Evolutionary conservation across 37 sponge, comb jelly and placozoan species (phyloP).

Genomic region (Tethya wilhelma): DNA sequence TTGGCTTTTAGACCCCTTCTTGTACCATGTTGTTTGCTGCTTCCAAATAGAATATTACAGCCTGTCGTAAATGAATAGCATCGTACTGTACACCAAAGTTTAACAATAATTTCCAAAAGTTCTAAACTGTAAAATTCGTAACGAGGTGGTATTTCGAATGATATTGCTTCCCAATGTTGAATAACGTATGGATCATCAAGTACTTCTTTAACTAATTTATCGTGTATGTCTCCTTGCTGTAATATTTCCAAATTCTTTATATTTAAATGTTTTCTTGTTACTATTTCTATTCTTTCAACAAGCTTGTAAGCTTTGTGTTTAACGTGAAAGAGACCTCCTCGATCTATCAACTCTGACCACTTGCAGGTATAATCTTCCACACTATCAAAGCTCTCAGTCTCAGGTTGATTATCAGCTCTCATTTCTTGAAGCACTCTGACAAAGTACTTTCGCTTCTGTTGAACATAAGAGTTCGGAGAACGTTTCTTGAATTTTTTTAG

Average conservation of each 20-base stretch:
- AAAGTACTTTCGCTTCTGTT: slow-evolving; percentile 2
- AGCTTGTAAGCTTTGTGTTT: neutral
- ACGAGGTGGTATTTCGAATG: neutral
- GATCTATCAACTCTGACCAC: slow-evolving; percentile 18
- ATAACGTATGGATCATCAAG: neutral
- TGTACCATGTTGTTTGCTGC: too few relatives aligned
- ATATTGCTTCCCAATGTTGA: neutral
- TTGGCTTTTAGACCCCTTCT: too few relatives aligned
- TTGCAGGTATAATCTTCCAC: slow-evolving; percentile 1
- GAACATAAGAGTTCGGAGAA: neutral
- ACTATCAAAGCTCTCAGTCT: neutral
- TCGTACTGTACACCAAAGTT: too few relatives aligned
- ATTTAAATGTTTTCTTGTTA: neutral
- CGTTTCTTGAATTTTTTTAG: slow-evolving; percentile 6
- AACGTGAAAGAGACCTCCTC: slow-evolving; percentile 21
- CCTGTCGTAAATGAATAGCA: too few relatives aligned
- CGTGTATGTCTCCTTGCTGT: neutral
- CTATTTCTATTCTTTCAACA: neutral
- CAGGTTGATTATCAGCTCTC: slow-evolving; percentile 5
- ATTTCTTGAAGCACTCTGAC: slow-evolving; percentile 1
- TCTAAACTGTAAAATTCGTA: too few relatives aligned
- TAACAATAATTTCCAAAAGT: too few relatives aligned
- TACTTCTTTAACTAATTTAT: neutral
- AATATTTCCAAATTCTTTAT: neutral
- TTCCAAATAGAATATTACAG: too few relatives aligned